These are phyloP conservation scores for Pterobdella sp. DNA, from an alignment of 2,888 invertebrate species.

Conservation along the genomic window DNA sequence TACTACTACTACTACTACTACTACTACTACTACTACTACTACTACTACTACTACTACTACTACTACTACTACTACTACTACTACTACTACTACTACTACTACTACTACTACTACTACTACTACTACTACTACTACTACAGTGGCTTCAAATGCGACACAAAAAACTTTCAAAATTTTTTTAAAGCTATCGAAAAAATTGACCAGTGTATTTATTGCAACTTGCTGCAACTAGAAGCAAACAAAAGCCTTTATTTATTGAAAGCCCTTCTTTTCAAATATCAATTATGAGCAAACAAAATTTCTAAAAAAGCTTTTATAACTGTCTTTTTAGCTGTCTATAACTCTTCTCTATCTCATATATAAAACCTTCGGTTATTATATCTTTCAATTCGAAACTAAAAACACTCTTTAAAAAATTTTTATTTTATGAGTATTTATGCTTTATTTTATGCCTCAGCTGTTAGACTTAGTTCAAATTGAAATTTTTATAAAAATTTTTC, in stretches of 20 bases:
- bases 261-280: neutral
- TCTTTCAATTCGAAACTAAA: too few relatives aligned
- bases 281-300: neutral
- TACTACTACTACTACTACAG: neutral
- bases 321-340: too few relatives aligned
- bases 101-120: conserved; percentile 11
- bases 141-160: neutral
- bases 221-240: too few relatives aligned
- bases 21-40: conserved; percentile 19
- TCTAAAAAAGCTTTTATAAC: neutral
- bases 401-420: too few relatives aligned
- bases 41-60: conserved; percentile 23
- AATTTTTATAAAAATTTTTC: too few relatives aligned
- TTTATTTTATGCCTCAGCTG: too few relatives aligned
- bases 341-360: too few relatives aligned
- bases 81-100: conserved; percentile 23
- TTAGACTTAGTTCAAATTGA: too few relatives aligned
- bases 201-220: neutral
- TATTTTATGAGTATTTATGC: too few relatives aligned
- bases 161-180: neutral
- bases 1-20: conserved; percentile 20
- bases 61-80: conserved; percentile 23
- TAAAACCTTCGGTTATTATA: too few relatives aligned
- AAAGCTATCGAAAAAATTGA: neutral
- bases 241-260: neutral